Base-by-base conservation (phyloP, 2,888 invertebrate genomes). In the Polymixis flavicincta region DNA sequence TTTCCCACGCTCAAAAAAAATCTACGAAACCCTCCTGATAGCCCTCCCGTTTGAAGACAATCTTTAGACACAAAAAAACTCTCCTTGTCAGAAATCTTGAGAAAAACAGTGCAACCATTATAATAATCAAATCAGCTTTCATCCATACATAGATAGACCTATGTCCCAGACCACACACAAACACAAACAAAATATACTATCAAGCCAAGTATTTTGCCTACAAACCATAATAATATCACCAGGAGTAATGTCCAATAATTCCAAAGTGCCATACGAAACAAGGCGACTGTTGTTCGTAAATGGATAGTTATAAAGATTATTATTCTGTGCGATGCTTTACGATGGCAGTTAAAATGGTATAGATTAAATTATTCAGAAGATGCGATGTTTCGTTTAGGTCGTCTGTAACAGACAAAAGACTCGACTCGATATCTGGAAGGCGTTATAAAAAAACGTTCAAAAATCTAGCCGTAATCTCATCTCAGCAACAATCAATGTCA, bases 271-370 rank as follows among this genome's bases (percentile, higher is more conserved):
- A 72, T 48, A 19, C 25, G 28, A 65, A 71, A 74, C 72, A 76
- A 63, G 55, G 54, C 55, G 32, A 9, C 32, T 25, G 32, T 64
- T 72, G 64, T 78, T 65, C 78, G 55, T n/a, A 63, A 72, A 69
- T 70, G 70, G 61, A 78, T 74, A 73, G 72, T 74, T 70, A 71
- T 83, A 81, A 74, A 77, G 78, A 78, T 84, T 81, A 84, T 81
- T 71, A 81, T 74, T 59, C 71, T 22, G 25, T 76, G 76, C 28
- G 55, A 48, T 70, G 32, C 22, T 84, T 84, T 84, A 83, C 48
- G 84, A 68, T 42, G 37, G 59, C 59, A 37, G 54, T 81, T 77
- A 77, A 81, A 74, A 67, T 13, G 54, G 52, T 66, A 74, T 48
- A 81, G 84, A 80, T 57, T 59, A 54, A 60, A 67, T 60, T 19